Evolutionary conservation across 2,888 invertebrate species (phyloP).

Genomic region (Hypselothyrea guttata): DNA sequence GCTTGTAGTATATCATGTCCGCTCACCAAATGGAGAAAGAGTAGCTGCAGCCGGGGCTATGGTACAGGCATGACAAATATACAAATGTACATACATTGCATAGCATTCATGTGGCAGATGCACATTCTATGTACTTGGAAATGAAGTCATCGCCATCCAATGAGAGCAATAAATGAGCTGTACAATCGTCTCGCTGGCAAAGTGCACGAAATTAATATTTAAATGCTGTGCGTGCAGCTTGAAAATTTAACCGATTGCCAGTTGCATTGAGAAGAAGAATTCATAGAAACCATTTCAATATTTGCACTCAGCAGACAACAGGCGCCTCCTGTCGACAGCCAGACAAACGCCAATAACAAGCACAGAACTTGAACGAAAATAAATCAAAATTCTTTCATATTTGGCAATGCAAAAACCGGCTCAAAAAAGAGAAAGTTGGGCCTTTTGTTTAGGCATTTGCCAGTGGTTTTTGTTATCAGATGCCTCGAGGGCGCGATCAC

Average conservation of each 20-base stretch:
- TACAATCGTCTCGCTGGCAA: constrained; percentile 18
- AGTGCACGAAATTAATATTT: constrained; percentile 6
- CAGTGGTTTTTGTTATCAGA: constrained; percentile 79
- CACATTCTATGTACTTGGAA: constrained; percentile 14
- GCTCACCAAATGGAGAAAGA: constrained; percentile 34
- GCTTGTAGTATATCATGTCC: constrained; percentile 70
- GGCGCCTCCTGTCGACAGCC: constrained; percentile 61
- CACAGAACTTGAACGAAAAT: constrained; percentile 37
- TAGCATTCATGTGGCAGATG: neutral
- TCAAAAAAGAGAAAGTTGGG: constrained; percentile 76
- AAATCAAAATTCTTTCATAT: constrained; percentile 64
- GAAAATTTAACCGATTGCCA: constrained; percentile 10
- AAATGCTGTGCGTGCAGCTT: constrained; percentile 15
- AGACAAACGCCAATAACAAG: constrained; percentile 32
- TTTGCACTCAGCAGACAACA: constrained; percentile 8
- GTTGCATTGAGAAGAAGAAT: too few relatives aligned
- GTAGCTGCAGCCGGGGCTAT: constrained; percentile 35
- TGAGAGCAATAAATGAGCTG: constrained; percentile 34
- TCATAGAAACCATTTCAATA: too few relatives aligned
- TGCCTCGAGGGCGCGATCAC: constrained; percentile 75
- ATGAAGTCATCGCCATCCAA: constrained; percentile 65
- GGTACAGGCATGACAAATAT: constrained; percentile 62
- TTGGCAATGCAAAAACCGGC: constrained; percentile 51
- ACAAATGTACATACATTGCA: constrained; percentile 5
- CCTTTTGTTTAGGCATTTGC: constrained; percentile 58